These are phyloP conservation scores for Gibbula magus DNA, from an alignment of 2,888 invertebrate genomes.

Conservation along the genomic window DNA sequence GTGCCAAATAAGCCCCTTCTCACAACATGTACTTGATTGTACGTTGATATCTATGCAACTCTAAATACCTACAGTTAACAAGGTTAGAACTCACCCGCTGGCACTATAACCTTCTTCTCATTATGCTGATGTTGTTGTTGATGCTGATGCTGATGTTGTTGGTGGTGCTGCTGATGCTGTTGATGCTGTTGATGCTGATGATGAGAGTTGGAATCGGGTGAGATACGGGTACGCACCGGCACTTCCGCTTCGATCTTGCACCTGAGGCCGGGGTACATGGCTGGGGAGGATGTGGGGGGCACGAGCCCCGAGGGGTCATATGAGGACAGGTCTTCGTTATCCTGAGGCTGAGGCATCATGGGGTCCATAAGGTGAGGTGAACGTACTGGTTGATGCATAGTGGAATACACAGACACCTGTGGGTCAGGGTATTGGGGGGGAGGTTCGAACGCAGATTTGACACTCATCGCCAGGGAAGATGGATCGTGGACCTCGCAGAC, in stretches of 20 bases:
- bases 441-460: slow-evolving; percentile 9
- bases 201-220: neutral
- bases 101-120: slow-evolving; percentile 44
- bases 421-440: neutral
- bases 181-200: neutral
- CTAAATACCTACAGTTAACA: neutral
- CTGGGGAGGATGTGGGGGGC: neutral
- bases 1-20: no score
- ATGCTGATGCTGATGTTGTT: neutral
- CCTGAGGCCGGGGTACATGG: neutral
- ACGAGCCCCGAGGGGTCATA: slow-evolving; percentile 17
- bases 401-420: neutral
- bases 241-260: neutral
- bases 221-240: neutral
- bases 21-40: no score
- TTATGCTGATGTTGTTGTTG: neutral
- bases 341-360: slow-evolving; percentile 30
- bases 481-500: neutral
- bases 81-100: slow-evolving; percentile 38
- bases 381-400: neutral
- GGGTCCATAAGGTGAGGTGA: slow-evolving; percentile 16
- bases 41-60: no score
- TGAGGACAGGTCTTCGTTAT: slow-evolving; percentile 14
- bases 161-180: neutral
- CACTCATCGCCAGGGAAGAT: slow-evolving; percentile 3